Percentiles rank a stretch among this genome's conserved stretches.
These are phyloP conservation scores for Ferdinandea cuprea DNA, from an alignment of 2,888 invertebrate species.

Conservation along the genomic window DNA sequence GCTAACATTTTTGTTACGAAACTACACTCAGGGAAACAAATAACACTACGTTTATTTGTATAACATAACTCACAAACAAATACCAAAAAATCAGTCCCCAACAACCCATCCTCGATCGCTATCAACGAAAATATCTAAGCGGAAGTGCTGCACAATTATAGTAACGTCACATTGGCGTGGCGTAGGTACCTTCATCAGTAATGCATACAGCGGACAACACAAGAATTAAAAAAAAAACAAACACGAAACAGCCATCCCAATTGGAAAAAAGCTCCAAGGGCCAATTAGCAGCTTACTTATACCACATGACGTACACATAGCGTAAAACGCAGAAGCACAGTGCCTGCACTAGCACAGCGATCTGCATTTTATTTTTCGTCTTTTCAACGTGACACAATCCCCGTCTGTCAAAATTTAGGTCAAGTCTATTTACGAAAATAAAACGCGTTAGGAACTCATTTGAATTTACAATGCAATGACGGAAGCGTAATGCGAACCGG, in stretches of 20 bases:
- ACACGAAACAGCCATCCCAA: background rate
- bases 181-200: background rate
- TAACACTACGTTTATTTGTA: background rate
- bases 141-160: conserved; percentile 51
- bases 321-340: conserved; percentile 14
- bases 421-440: conserved; percentile 48
- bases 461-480: conserved; percentile 52
- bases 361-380: conserved; percentile 32
- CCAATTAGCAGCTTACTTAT: conserved; percentile 28
- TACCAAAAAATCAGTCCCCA: conserved; percentile 23
- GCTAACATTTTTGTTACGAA: too few relatives aligned
- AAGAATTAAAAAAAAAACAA: background rate
- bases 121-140: conserved; percentile 20
- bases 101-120: conserved; percentile 21
- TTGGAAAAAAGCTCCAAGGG: conserved; percentile 11
- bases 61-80: conserved; percentile 19
- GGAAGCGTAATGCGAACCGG: conserved; percentile 46
- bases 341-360: conserved; percentile 29
- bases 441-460: conserved; percentile 48
- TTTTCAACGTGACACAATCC: conserved; percentile 37
- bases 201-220: background rate
- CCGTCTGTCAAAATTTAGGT: conserved; percentile 39
- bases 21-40: conserved; percentile 6
- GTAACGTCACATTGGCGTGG: conserved; percentile 6
- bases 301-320: conserved; percentile 35